Evolutionary conservation across 1,140 invertebrate species (phyloP), one percentile per base, ranked within the genome.

Genomic region (Megathymus violae): DNA sequence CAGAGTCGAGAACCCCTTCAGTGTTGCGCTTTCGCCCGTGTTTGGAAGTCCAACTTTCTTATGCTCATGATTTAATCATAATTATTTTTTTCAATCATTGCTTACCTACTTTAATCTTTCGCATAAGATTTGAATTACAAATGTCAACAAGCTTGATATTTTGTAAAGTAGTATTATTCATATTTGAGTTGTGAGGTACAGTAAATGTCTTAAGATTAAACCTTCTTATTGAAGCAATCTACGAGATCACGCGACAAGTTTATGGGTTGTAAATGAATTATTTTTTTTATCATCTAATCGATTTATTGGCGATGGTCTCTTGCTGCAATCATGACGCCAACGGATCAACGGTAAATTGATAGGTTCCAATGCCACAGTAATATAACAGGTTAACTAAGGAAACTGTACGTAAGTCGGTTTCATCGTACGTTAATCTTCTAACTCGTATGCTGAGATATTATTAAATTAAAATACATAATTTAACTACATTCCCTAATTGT

Each of bases 281-380:
- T 16, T 41, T 58, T 58, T 61, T 61, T 52, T 67, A 64, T 67
- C 64, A 54, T n/a, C 14, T 46, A 59, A 71, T 67, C 51, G 64
- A 67, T 67, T 71, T 64, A 71, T 71, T 64, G 56, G 64, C 62
- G 50, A 59, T 16, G 52, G 60, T 44, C 27, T 54, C 48, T 59
- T 10, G 31, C 16, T 47, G 43, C 27, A 59, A 59, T 59, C 54
- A 59, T 47, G 43, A 59, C 52, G 64, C 52, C 52, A 40, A 51
- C 46, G 65, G 51, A 71, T 72, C 60, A 72, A 65, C 65, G 38
- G 65, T 64, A 72, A 65, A 62, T 64, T 64, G 63, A 72, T 72
- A 69, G 64, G 59, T 66, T 65, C 54, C 41, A 59, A 72, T 63
- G 52, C 62, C 44, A 65, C 52, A 44, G 25, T 43, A 56, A 31